Evolutionary conservation across 2,888 invertebrate genomes (phyloP), one percentile per base, ranked within the genome.

Genomic region (Drosophila fungiperda): DNA sequence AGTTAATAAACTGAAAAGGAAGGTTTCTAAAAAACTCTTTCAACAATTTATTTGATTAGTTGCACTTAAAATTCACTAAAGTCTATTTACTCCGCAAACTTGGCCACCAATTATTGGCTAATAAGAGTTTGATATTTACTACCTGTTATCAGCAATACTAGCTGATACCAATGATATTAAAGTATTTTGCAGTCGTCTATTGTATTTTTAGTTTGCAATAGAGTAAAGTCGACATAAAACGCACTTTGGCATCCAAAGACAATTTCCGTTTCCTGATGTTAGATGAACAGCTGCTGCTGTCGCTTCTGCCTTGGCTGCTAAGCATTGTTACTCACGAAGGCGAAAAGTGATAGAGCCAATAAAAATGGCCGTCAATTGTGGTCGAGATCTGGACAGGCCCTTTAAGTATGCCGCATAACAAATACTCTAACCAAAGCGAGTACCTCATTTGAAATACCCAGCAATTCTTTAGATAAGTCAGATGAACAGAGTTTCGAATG

Each of bases 231-330:
- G 67, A 66, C 68, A 72, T 69, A 68, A 68, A 87, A 76, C 88
- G 83, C 83, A 83, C 89, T 78, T 78, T 68, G 63, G 66, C 62
- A 68, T 50, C 78, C 64, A 87, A 68, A 78, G 86, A 78, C 86
- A 85, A 87, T 83, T 85, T 87, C 88, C 87, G 88, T 73, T 87
- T 86, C 89, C 85, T 73, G 86, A 79, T 85, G 74, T 65, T 71
- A 73, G 78, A 71, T 65, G 79, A 85, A 81, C 83, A 85, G 79
- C 83, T 76, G 80, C 80, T 74, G 73, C 58, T 67, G 60, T 35
- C n/a, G 50, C 15, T 45, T 23, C 15, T 8, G 7, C 15, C 23
- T 23, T 20, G 45, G 7, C 35, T 15, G 23, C 9, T 53, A 20
- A 35, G 54, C 17, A 17, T 45, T 57, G 72, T 61, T 73, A 54